Evolutionary conservation across 2,113 vertebrate genomes (phyloP).

Genomic region (Thalassoma bifasciatum): DNA sequence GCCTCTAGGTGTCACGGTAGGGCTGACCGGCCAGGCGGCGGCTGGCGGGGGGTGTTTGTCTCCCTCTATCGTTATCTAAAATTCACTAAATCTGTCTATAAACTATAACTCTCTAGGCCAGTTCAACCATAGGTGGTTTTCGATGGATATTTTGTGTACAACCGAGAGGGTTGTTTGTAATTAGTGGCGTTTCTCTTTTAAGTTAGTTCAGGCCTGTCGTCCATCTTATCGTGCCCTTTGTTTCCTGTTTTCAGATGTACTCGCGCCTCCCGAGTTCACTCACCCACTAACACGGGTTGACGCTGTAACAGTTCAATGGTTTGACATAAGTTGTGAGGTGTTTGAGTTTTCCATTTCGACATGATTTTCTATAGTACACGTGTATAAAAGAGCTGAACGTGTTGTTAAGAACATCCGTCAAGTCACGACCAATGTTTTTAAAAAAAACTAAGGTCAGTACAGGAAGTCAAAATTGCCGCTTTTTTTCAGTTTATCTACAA

Average conservation of each 20-base stretch:
- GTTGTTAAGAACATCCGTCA: too few species aligned
- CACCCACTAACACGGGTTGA: constrained; percentile 53
- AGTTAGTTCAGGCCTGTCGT: constrained; percentile 78
- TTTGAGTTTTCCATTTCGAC: neutral
- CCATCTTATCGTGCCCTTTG: constrained; percentile 81
- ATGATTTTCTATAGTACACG: too few species aligned
- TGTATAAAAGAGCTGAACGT: too few species aligned
- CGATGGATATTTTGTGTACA: constrained; percentile 19
- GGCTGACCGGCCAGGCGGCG: constrained; percentile 92
- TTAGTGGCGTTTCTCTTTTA: constrained; percentile 55
- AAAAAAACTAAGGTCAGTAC: neutral
- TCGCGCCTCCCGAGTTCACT: constrained; percentile 74
- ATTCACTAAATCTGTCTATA: constrained; percentile 82
- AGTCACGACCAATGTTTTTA: constrained; percentile 1
- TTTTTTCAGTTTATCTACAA: neutral
- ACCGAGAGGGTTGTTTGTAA: constrained; percentile 24
- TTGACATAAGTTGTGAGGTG: neutral
- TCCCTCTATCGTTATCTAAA: constrained; percentile 97
- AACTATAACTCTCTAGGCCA: constrained; percentile 57
- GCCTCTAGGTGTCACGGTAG: constrained; percentile 99
- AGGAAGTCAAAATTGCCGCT: neutral
- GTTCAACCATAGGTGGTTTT: constrained; percentile 30
- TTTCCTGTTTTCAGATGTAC: constrained; percentile 80
- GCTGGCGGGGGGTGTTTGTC: constrained; percentile 98
- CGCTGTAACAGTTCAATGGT: constrained; percentile 29